Evolutionary conservation across 2,797 vertebrate species (phyloP), one percentile per base, ranked within the genome.

Genomic region (Takifugu rubripes): DNA sequence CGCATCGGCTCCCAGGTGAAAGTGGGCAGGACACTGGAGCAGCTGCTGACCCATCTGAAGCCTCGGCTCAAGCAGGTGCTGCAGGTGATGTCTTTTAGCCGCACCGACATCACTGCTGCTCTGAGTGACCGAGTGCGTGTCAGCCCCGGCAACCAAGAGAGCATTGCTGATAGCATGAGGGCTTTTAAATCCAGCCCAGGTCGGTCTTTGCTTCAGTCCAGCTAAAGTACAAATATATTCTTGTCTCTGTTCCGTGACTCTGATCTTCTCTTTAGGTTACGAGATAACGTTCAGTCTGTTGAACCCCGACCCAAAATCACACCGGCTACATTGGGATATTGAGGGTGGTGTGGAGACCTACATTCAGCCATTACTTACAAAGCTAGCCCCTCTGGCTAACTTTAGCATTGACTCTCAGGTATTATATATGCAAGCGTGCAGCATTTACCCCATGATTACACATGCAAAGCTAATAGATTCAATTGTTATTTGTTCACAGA

Each of bases 401-500:
- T 98, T 99, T 67, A 98, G 95, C 15, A 93, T 99, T 2, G 96
- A 98, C 64, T 99, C 97, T 1, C 96, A 99, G 92, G 97, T 98
- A 84, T 67, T 71, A 44, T 24, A 29, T 26, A 2, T 9, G 21
- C 46, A 40, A 50, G 57, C 59, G 1, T 50, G 7, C 16, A 56
- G 25, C 16, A 52, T 3, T 25, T 5, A 10, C 1, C 3, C 61
- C 11, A 21, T 2, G 1, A 46, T 49, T 25, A 57, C 49, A 52
- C 7, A 29, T 42, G 1, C 52, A 64, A 40, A 31, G 25, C 26
- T 48, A 3, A 24, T 74, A 0, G 17, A 9, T 1, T n/a, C 33
- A 3, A 72, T 68, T 25, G 66, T 27, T 55, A 72, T 68, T 25
- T 68, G 27, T 55, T 77, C 46, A 31, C 72, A 99, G 96, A 96